Evolutionary conservation across 2,113 vertebrate genomes (phyloP), one percentile per base, ranked within the genome.

Genomic region (Neolamprologus devosi): DNA sequence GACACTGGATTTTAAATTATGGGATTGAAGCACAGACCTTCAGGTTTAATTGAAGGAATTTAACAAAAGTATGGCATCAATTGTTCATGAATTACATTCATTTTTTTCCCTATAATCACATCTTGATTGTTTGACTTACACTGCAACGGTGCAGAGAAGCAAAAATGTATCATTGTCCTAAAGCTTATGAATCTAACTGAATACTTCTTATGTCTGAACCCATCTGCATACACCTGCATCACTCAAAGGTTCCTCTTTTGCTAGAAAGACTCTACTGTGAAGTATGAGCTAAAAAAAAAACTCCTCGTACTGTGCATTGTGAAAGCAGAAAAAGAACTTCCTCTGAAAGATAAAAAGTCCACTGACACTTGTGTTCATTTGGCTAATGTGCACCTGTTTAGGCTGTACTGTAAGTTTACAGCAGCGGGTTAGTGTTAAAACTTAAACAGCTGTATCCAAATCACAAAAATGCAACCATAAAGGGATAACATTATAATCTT

Each of bases 191-290:
- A 16, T 42, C 13, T 42, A 45, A 42, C 35, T 70, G 63, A 23
- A 70, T 42, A 26, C 12, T 42, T 73, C 68, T 73, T 45, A 26
- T 47, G 40, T 7, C 9, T 73, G 13, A 42, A 26, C 40, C 14
- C 40, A 7, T 47, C 9, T 28, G 13, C 9, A 28, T 75, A 75
- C 21, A 75, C 0, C 40, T 12, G 14, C 0, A 0, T 28, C 16
- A 49, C 16, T 75, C 14, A 75, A 28, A 75, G 42, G 70, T 47
- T 47, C 42, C 70, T 75, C 40, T 47, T 75, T 45, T 47, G 4
- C 23, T 75, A 28, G 42, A 30, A 17, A 28, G 42, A 28, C 23
- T 3, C 42, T 8, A 19, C 40, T 16, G 14, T 47, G 21, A 73
- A 47, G 42, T 28, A 49, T 17, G 42, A 28, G 42, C 9, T 30